These are phyloP conservation scores for Bathynomus jamesi DNA, from an alignment of 1,140 invertebrate species.

Conservation along the genomic window DNA sequence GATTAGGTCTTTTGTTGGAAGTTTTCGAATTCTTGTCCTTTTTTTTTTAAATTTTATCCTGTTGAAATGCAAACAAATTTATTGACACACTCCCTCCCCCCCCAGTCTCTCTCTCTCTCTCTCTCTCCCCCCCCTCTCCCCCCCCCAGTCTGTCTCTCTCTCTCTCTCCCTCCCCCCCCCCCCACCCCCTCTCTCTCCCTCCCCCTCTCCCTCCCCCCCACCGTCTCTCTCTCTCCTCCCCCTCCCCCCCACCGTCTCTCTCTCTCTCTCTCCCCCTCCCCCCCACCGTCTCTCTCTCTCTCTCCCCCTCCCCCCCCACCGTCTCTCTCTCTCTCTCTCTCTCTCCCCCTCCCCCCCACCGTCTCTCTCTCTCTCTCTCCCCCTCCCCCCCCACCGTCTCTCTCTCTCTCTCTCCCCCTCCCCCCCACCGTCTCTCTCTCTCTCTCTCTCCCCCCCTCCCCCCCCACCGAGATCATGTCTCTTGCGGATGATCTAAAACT, in stretches of 20 bases:
- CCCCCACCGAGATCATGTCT: too few relatives aligned
- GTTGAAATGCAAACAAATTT: too few relatives aligned
- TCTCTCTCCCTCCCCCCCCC: background rate
- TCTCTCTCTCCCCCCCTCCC: background rate
- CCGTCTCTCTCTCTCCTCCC: background rate
- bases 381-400: background rate
- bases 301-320: background rate
- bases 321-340: background rate
- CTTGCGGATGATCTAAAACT: too few relatives aligned
- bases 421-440: background rate
- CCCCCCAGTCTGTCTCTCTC: background rate
- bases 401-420: background rate
- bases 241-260: background rate
- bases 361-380: background rate
- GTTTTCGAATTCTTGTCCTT: too few relatives aligned
- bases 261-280: background rate
- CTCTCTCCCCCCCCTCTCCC: background rate
- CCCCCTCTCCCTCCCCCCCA: background rate
- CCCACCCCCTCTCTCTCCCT: background rate
- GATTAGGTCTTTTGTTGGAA: too few relatives aligned
- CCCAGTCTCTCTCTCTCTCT: background rate
- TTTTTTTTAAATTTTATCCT: too few relatives aligned
- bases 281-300: background rate
- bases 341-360: background rate
- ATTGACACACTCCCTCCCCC: background rate